Evolutionary conservation across 35 echinoderm and acorn worm species (phyloP), one percentile per base, ranked within the genome.

Genomic region (Holothuria glaberrima): DNA sequence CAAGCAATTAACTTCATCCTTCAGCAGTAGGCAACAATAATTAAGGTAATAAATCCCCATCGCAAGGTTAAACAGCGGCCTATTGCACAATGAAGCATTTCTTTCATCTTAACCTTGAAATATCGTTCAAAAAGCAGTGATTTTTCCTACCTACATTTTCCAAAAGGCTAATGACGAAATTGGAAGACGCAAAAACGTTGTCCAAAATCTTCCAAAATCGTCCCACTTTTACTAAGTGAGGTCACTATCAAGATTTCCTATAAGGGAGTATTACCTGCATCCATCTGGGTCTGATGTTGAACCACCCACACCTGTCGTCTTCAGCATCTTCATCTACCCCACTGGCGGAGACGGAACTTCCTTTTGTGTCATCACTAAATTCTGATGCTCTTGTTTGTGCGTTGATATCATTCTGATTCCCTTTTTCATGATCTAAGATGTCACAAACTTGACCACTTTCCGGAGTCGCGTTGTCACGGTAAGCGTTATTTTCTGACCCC

Each of bases 221-320:
- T n/a, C n/a, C n/a, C n/a, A n/a, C n/a, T n/a, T n/a, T n/a, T n/a
- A n/a, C n/a, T n/a, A n/a, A n/a, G n/a, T 30, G 1, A 10, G n/a
- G 12, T 41, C 79, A 26, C 32, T 82, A 0, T 56, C 7, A 19
- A 7, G 18, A 82, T 29, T 27, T 20, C 13, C 13, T 33, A 33
- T 27, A 29, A 32, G n/a, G 6, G 6, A 18, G 44, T 3, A 3
- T 44, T 84, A 84, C 80, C 48, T 89, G 87, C 57, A 89, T 25
- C 87, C 87, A 89, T 12, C 73, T 28, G 17, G 87, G 87, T 74
- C 87, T 72, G 69, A 89, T 30, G 69, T 75, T 58, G 25, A 89
- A 89, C 87, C 87, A 89, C 12, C 87, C 87, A 74, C 87, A 89
- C 24, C 29, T 59, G 45, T 38, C 24, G 7, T 84, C 32, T 5